Evolutionary conservation across 2,797 vertebrate genomes (phyloP).

Genomic region (Oryzias dopingdopingensis): DNA sequence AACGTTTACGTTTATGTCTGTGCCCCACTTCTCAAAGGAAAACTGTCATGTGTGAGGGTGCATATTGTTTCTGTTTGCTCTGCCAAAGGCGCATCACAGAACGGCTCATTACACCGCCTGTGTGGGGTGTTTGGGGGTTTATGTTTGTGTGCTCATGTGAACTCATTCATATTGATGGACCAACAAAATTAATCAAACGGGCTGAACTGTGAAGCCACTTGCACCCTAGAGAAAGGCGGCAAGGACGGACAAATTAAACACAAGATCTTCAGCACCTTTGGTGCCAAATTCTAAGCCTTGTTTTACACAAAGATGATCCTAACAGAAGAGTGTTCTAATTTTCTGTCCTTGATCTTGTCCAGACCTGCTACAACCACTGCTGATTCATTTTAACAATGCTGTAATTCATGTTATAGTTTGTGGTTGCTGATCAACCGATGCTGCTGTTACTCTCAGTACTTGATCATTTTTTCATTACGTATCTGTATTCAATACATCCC

Average conservation of each 20-base stretch:
- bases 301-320: conserved; percentile 11
- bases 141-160: conserved; percentile 6
- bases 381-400: too few species aligned
- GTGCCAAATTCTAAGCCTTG: neutral
- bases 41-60: conserved; percentile 34
- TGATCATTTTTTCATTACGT: too few species aligned
- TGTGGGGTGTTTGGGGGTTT: conserved; percentile 10
- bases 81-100: conserved; percentile 40
- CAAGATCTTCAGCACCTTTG: conserved; percentile 3
- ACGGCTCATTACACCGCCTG: conserved; percentile 38
- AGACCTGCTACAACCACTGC: too few species aligned
- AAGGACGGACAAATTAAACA: neutral
- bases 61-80: conserved; percentile 50
- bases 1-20: neutral
- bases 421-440: too few species aligned
- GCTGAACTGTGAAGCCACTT: conserved; percentile 39
- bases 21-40: conserved; percentile 36
- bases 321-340: too few species aligned
- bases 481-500: too few species aligned
- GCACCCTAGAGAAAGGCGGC: neutral
- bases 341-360: too few species aligned
- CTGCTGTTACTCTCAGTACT: too few species aligned
- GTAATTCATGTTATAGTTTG: too few species aligned
- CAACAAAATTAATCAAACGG: conserved; percentile 38
- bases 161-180: conserved; percentile 43